These are phyloP conservation scores for Candidula unifasciata DNA, from an alignment of 2,888 invertebrate species.

Conservation along the genomic window DNA sequence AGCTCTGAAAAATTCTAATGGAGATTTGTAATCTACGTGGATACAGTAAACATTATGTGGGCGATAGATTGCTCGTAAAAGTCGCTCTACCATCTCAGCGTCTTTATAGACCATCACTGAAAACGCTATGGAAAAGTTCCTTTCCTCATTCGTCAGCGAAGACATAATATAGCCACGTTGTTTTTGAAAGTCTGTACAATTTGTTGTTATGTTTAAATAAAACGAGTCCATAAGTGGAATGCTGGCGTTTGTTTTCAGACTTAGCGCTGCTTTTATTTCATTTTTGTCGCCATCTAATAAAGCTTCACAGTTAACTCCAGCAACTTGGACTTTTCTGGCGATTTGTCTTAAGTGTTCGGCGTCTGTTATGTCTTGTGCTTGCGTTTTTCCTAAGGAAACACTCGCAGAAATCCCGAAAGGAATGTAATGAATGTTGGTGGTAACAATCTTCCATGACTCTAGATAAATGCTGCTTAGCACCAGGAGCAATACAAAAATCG, in stretches of 20 bases:
- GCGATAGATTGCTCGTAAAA: constrained; percentile 26
- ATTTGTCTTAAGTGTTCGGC: no score
- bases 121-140: constrained; percentile 34
- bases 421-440: no score
- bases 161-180: constrained; percentile 42
- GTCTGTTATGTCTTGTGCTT: no score
- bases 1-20: constrained; percentile 1
- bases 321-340: not conserved
- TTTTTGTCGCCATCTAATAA: not conserved
- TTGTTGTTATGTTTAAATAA: not conserved
- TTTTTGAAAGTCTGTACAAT: constrained; percentile 14
- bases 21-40: constrained; percentile 33
- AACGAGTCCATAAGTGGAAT: not conserved
- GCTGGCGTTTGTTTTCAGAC: not conserved
- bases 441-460: no score
- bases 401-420: no score
- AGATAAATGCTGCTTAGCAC: no score
- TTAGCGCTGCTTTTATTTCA: not conserved
- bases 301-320: not conserved
- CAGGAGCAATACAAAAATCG: no score
- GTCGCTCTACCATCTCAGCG: no score
- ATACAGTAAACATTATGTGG: constrained; percentile 46
- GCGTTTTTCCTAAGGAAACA: no score
- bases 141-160: constrained; percentile 31
- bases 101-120: constrained; percentile 37